Evolutionary conservation across 2,797 vertebrate genomes (phyloP).

Genomic region (Gymnopithys bicolor): DNA sequence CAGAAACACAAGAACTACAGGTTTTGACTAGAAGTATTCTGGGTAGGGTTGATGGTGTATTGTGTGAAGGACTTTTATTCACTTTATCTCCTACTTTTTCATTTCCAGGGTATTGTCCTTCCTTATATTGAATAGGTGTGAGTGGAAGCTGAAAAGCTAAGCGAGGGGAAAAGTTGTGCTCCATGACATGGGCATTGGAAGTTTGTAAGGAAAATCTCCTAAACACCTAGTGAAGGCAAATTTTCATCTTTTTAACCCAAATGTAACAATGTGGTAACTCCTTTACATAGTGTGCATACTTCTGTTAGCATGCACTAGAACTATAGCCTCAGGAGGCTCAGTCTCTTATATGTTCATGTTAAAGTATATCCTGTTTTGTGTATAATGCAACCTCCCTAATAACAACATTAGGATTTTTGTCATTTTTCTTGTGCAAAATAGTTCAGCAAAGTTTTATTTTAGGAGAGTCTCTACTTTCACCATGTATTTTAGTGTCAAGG

Average conservation of each 20-base stretch:
- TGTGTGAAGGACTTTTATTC: background rate
- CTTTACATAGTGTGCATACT: background rate
- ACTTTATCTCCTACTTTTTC: background rate
- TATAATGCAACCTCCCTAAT: background rate
- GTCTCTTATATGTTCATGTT: background rate
- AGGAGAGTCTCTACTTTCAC: background rate
- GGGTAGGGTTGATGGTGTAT: background rate
- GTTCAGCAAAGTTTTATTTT: background rate
- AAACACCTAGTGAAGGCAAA: background rate
- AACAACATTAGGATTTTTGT: background rate
- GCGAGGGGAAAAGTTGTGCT: background rate
- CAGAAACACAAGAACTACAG: background rate
- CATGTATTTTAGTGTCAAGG: background rate
- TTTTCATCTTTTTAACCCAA: background rate
- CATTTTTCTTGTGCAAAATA: background rate
- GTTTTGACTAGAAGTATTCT: background rate
- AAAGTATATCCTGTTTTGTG: background rate
- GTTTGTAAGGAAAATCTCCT: background rate
- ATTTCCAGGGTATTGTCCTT: background rate
- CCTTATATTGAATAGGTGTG: background rate
- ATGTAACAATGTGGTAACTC: background rate
- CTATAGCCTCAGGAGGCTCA: background rate
- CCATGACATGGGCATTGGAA: background rate
- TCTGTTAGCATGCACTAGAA: background rate
- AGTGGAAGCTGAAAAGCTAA: background rate